Percentiles rank a stretch among this genome's conserved stretches.
phyloP scores from a whole-genome alignment of 2,797 vertebrate genomes.

The Oophaga sylvatica region DNA sequence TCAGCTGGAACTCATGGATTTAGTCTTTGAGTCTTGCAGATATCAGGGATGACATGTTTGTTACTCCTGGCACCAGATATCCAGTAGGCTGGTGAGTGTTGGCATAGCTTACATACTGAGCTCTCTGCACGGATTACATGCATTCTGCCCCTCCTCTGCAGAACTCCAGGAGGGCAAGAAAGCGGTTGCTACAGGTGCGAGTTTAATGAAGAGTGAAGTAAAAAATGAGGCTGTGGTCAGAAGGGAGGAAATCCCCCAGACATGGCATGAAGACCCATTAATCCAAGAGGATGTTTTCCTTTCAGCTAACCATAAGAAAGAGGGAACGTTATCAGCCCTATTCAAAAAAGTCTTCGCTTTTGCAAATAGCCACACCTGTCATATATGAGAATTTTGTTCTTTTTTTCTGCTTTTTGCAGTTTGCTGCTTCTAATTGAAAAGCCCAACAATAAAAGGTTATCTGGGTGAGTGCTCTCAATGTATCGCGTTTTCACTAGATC shows the following conservation, averaged over 20 bases:
- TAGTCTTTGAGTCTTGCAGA: not conserved
- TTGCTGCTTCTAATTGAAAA: constrained; percentile 51
- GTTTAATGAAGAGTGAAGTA: constrained; percentile 59
- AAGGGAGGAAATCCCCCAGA: constrained; percentile 56
- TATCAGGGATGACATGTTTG: constrained; percentile 24
- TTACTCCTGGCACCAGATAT: constrained; percentile 19
- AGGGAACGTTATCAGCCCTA: constrained; percentile 37
- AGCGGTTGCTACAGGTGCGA: constrained; percentile 44
- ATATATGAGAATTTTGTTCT: constrained; percentile 32
- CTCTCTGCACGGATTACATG: not conserved
- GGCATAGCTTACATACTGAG: not conserved
- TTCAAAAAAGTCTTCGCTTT: constrained; percentile 39
- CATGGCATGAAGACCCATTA: constrained; percentile 60
- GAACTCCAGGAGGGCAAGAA: constrained; percentile 45
- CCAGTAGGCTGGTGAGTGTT: not conserved
- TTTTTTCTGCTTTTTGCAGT: constrained; percentile 34
- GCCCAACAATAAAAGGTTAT: constrained; percentile 54
- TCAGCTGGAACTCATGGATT: constrained; percentile 16
- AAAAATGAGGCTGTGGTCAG: constrained; percentile 52
- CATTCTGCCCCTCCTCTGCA: constrained; percentile 6
- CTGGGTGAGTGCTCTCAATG: constrained; percentile 54
- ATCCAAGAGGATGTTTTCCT: constrained; percentile 59
- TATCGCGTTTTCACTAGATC: constrained; percentile 53
- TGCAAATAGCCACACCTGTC: constrained; percentile 45
- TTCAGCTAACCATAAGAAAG: constrained; percentile 46